Conservation (phyloP, 2,888 invertebrate genomes). For the Aricia artaxerxes region DNA sequence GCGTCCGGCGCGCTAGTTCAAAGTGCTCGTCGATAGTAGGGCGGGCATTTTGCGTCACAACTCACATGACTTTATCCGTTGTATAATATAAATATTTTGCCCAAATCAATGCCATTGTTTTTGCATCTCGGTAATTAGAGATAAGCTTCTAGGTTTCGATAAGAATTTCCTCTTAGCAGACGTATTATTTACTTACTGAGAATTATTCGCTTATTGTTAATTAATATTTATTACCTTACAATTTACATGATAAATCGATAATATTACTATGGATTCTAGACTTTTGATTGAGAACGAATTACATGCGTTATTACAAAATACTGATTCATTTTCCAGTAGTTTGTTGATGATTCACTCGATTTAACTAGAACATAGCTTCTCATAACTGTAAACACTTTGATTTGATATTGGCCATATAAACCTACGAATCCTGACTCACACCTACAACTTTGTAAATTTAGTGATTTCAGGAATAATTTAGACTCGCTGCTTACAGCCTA, state of each 20-base stretch:
- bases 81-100: constrained; percentile 22
- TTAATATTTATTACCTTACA: neutral
- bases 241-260: neutral
- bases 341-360: neutral
- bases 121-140: neutral
- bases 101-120: constrained; percentile 11
- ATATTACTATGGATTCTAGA: neutral
- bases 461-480: neutral
- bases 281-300: neutral
- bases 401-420: neutral
- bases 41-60: constrained; percentile 51
- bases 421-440: neutral
- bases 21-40: constrained; percentile 49
- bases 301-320: neutral
- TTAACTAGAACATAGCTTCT: neutral
- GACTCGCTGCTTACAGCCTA: neutral
- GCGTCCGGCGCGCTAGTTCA: constrained; percentile 43
- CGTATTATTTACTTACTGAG: constrained; percentile 1
- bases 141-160: neutral
- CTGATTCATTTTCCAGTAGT: neutral
- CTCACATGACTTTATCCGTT: constrained; percentile 36
- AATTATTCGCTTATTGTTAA: neutral
- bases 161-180: constrained; percentile 13
- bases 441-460: neutral
- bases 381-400: neutral